Evolutionary conservation across 2,888 invertebrate genomes (phyloP).

Genomic region (Protula sp.): DNA sequence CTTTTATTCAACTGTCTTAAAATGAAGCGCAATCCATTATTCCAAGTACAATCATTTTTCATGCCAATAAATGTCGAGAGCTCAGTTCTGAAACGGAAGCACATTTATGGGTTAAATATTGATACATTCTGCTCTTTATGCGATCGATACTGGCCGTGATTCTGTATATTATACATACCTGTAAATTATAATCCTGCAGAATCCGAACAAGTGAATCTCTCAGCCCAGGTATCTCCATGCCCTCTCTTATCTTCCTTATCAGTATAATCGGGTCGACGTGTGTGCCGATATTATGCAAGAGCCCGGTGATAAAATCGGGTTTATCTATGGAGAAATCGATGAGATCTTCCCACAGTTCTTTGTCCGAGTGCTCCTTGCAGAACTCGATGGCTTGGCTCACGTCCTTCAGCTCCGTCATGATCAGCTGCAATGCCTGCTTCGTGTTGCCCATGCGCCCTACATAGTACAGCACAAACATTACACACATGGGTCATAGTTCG

Average conservation of each 20-base stretch:
- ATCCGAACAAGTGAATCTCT: slow-evolving; percentile 88
- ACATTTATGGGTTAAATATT: no score
- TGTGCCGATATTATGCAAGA: slow-evolving; percentile 70
- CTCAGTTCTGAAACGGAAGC: no score
- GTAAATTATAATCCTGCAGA: slow-evolving; percentile 89
- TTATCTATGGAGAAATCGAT: slow-evolving; percentile 81
- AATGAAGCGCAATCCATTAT: no score
- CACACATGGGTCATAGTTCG: not conserved
- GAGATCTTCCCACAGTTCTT: slow-evolving; percentile 84
- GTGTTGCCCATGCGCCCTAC: slow-evolving; percentile 76
- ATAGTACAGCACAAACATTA: no score
- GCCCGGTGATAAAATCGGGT: slow-evolving; percentile 69
- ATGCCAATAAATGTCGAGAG: no score
- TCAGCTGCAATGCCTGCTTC: slow-evolving; percentile 82
- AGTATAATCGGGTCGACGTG: slow-evolving; percentile 80
- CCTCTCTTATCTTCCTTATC: slow-evolving; percentile 72
- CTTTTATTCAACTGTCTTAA: no score
- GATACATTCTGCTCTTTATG: no score
- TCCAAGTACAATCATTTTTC: no score
- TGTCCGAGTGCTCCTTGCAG: slow-evolving; percentile 92
- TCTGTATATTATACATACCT: no score
- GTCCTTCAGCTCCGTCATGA: slow-evolving; percentile 76
- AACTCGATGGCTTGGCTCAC: slow-evolving; percentile 92
- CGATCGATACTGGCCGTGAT: no score
- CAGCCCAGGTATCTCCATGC: slow-evolving; percentile 81